Evolutionary conservation across 2,113 vertebrate genomes (phyloP), one percentile per base, ranked within the genome.

Genomic region (Trematocara zebra): DNA sequence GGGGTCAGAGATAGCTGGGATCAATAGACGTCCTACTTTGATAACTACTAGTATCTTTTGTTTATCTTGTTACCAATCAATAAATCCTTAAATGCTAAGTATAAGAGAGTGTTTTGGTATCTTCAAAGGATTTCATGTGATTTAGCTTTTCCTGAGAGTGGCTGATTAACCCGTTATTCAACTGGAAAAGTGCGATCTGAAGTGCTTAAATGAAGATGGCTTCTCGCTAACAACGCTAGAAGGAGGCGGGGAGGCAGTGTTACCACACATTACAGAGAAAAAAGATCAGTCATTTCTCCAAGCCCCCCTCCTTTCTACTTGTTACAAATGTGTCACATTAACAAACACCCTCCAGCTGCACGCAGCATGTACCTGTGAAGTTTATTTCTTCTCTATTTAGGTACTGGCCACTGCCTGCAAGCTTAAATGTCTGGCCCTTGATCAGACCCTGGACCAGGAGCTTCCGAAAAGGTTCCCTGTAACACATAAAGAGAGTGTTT

Each of bases 391-490:
- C 97, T 89, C 93, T 97, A 93, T 91, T 97, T 33, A 99, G 89
- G 92, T 97, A 99, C 86, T 96, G 97, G 17, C 99, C 98, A 3
- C 96, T 97, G 83, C 96, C 95, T 3, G 96, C 80, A 11, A 97
- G 92, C 82, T 96, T 97, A 93, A 97, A 99, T 0, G 99, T 99
- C 93, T 96, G 97, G 89, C 97, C 98, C 94, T 99, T 99, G 94
- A 99, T 98, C 64, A 99, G 96, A 82, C 99, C 99, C 93, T 99
- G 98, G 18, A 98, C 97, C 88, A 99, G 95, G 82, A 99, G 97
- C 88, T 99, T 99, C 83, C 88, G 82, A 91, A 99, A 99, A 78
- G 99, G 99, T 85, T 99, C 99, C 94, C 99, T 99, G 84, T 54
- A 26, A 85, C 37, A 57, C 5, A 91, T 2, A 89, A 11, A 44